Evolutionary conservation across 2,888 invertebrate species (phyloP).

Genomic region (Lypha dubia): DNA sequence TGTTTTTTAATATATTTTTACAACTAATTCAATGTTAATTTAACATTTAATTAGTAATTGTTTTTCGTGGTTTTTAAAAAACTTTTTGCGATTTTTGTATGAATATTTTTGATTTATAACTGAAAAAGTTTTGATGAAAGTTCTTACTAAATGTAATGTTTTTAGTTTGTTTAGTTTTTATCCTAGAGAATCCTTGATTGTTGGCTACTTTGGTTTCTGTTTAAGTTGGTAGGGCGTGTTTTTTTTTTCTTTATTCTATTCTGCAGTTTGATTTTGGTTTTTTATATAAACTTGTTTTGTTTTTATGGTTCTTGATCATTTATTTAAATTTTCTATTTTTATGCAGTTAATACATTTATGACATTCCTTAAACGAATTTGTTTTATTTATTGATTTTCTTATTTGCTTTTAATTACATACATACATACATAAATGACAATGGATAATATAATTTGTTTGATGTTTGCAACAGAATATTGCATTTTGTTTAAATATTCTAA

Average conservation of each 20-base stretch:
- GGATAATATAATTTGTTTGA: neutral
- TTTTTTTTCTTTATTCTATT: neutral
- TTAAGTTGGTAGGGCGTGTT: neutral
- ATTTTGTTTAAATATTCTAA: constrained; percentile 4
- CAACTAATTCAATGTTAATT: constrained; percentile 54
- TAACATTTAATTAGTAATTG: constrained; percentile 39
- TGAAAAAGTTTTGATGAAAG: neutral
- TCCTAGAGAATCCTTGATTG: constrained; percentile 26
- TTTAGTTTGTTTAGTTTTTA: constrained; percentile 1
- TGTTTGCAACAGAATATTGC: neutral
- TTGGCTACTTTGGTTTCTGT: constrained; percentile 32
- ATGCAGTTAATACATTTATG: neutral
- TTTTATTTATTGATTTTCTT: neutral
- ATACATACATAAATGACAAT: constrained; percentile 1
- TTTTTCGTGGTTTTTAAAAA: neutral
- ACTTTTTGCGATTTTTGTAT: constrained; percentile 1
- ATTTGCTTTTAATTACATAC: neutral
- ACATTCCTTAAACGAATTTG: neutral
- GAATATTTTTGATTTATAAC: constrained; percentile 1
- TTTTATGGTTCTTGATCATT: neutral
- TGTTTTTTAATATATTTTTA: constrained; percentile 20
- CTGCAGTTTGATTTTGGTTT: constrained; percentile 1
- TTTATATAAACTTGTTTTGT: neutral
- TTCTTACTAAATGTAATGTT: constrained; percentile 62
- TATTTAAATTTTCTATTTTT: too few species aligned